Percentiles rank a stretch among this genome's conserved stretches.
These are phyloP conservation scores for Ciconia boyciana DNA, from an alignment of 2,113 vertebrate species.

Conservation along the genomic window DNA sequence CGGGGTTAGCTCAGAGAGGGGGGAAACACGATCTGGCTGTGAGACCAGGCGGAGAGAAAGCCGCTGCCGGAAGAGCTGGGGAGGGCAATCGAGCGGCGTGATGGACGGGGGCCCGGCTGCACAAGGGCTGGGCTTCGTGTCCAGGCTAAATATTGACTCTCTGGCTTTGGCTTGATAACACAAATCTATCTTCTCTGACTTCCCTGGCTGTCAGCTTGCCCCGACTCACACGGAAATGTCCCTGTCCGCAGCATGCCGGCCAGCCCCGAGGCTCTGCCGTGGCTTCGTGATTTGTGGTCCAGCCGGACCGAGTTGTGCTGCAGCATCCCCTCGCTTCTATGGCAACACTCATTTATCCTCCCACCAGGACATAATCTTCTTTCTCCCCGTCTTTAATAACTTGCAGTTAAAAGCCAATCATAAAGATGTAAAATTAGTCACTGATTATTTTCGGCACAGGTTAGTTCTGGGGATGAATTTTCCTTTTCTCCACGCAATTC, in stretches of 20 bases:
- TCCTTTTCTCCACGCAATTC: background rate
- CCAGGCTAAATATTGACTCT: background rate
- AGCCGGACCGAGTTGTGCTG: background rate
- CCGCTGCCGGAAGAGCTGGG: background rate
- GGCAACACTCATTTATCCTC: background rate
- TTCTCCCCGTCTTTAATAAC: background rate
- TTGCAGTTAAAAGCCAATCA: background rate
- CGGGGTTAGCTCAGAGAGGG: background rate
- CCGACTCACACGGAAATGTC: fast-evolving
- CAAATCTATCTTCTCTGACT: background rate
- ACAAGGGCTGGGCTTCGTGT: background rate
- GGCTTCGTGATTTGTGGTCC: background rate
- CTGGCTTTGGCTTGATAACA: background rate
- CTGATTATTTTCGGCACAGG: background rate
- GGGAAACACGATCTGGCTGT: background rate
- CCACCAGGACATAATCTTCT: background rate
- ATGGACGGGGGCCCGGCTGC: background rate
- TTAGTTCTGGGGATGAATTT: background rate
- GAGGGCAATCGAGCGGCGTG: background rate
- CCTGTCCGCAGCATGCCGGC: fast-evolving
- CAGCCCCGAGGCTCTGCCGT: fast-evolving
- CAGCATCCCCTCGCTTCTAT: background rate
- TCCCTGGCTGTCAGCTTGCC: background rate
- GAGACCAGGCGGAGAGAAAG: background rate
- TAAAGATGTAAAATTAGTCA: background rate